Conservation (phyloP, 2,797 vertebrate genomes). For the Pampus argenteus region DNA sequence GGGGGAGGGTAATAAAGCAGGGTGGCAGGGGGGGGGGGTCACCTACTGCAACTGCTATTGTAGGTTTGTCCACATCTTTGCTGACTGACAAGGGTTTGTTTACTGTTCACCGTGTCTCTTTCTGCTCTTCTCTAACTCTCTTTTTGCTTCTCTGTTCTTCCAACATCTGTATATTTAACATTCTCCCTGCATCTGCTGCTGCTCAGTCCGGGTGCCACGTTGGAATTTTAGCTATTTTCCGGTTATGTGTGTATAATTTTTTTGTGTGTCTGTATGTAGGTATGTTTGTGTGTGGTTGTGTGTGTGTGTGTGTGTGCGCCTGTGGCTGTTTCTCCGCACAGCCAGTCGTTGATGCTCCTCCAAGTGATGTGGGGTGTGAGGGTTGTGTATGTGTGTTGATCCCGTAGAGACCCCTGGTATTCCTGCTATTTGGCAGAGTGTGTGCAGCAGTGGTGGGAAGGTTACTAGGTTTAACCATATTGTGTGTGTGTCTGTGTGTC, state of each 20-base stretch:
- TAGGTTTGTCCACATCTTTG: constrained; percentile 6
- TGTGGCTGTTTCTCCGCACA: constrained; percentile 44
- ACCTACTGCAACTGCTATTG: constrained; percentile 26
- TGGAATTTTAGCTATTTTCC: constrained; percentile 84
- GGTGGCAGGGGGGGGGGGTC: constrained; percentile 13
- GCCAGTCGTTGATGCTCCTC: constrained; percentile 59
- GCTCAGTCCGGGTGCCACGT: constrained; percentile 71
- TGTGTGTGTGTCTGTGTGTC: constrained; percentile 28
- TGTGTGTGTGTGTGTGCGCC: constrained; percentile 29
- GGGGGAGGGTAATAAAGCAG: constrained; percentile 26
- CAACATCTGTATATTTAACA: constrained; percentile 75
- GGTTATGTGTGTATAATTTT: constrained; percentile 53
- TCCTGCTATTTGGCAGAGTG: constrained; percentile 71
- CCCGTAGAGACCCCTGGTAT: constrained; percentile 75
- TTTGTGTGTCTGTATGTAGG: constrained; percentile 35
- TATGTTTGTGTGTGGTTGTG: constrained; percentile 13
- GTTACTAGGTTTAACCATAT: constrained; percentile 53
- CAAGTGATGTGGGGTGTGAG: constrained; percentile 55
- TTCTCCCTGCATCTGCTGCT: constrained; percentile 74
- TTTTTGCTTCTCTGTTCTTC: constrained; percentile 27
- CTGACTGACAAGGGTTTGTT: constrained; percentile 12
- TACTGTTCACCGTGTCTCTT: constrained; percentile 3
- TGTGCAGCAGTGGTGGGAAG: constrained; percentile 46
- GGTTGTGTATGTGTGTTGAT: constrained; percentile 53
- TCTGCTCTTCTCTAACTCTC: constrained; percentile 14